Conservation (phyloP, 2,797 vertebrate genomes). For the Myiotriccus ornatus region DNA sequence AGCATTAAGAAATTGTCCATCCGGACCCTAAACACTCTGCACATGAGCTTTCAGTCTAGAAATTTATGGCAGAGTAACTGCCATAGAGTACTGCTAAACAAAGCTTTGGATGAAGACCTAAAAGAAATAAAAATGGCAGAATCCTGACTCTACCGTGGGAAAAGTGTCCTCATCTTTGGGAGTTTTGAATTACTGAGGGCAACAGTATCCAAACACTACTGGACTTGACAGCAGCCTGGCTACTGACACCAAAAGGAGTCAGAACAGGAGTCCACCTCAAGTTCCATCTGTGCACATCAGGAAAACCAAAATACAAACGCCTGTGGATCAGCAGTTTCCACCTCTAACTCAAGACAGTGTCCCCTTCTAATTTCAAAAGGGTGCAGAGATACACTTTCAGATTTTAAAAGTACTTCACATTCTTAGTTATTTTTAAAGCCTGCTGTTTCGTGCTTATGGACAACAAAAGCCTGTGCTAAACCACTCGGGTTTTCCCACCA, state of each 20-base stretch:
- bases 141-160: not conserved
- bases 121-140: not conserved
- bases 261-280: not conserved
- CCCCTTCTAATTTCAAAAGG: not conserved
- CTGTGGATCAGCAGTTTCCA: not conserved
- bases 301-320: not conserved
- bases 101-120: not conserved
- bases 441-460: not conserved
- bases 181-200: not conserved
- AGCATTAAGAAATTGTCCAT: not conserved
- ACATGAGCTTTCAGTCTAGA: not conserved
- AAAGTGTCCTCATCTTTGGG: not conserved
- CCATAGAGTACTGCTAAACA: not conserved
- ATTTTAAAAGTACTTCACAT: not conserved
- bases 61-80: not conserved
- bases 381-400: not conserved
- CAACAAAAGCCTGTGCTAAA: not conserved
- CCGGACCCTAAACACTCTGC: not conserved
- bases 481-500: accelerated
- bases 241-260: not conserved
- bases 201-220: not conserved
- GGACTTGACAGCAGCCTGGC: not conserved
- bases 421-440: not conserved
- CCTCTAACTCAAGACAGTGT: not conserved
- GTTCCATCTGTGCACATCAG: not conserved